phyloP scores from a whole-genome alignment of 1,140 invertebrate genomes.

The Penaeus vannamei region DNA sequence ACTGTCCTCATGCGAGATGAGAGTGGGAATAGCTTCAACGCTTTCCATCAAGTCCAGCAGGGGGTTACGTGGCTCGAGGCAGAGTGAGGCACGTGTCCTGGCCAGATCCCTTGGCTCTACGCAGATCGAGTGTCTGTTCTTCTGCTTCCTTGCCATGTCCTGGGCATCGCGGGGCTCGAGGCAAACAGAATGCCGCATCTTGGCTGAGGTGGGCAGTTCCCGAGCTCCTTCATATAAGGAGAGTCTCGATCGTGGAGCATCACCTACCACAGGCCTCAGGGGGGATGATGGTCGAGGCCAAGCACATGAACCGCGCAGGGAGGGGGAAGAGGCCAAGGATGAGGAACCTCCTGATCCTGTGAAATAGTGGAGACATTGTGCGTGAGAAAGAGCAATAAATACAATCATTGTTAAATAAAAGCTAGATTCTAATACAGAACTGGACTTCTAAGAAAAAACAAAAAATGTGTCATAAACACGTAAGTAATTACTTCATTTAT shows the following conservation, averaged over 20 bases:
- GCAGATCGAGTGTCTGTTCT: conserved; percentile 58
- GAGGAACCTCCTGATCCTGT: conserved; percentile 58
- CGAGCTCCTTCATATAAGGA: conserved; percentile 53
- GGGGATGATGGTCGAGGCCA: conserved; percentile 58
- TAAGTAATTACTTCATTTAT: background rate
- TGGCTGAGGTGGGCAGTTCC: conserved; percentile 48
- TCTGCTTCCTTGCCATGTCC: conserved; percentile 43
- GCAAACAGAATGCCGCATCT: conserved; percentile 50
- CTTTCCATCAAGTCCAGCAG: conserved; percentile 58
- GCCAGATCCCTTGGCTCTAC: conserved; percentile 56
- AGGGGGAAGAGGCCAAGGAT: conserved; percentile 53
- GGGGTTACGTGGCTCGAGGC: conserved; percentile 56
- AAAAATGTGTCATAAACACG: too few relatives aligned
- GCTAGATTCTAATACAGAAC: too few relatives aligned
- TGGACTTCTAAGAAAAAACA: too few relatives aligned
- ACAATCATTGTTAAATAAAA: too few relatives aligned
- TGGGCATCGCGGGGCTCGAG: conserved; percentile 43
- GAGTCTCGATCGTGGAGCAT: conserved; percentile 52
- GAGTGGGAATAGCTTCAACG: conserved; percentile 56
- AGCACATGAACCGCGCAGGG: conserved; percentile 56
- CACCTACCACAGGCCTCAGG: conserved; percentile 44
- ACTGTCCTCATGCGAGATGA: conserved; percentile 34
- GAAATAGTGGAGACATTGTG: background rate
- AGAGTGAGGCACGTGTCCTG: conserved; percentile 55
- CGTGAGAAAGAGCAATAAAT: background rate